phyloP scores from a whole-genome alignment of 2,888 invertebrate genomes.

The Agriopis marginaria region DNA sequence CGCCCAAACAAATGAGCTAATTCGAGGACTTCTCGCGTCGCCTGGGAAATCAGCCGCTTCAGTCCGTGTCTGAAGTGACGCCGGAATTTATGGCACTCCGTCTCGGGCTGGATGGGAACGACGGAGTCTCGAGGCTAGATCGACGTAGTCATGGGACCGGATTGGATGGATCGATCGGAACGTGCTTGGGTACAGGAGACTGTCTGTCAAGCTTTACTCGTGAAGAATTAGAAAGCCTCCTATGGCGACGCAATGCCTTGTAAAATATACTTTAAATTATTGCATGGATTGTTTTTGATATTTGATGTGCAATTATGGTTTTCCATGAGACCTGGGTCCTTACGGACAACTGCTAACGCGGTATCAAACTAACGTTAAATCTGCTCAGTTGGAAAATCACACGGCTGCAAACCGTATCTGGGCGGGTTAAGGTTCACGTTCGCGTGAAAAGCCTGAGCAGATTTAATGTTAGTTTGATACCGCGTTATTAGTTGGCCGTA shows the following conservation, averaged over 20 bases:
- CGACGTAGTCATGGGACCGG: conserved; percentile 36
- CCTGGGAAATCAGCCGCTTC: conserved; percentile 71
- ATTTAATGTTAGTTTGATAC: too few relatives aligned
- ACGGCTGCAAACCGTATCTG: too few relatives aligned
- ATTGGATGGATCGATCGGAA: conserved; percentile 15
- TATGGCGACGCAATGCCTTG: not conserved
- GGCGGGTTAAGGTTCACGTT: too few relatives aligned
- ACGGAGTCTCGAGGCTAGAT: conserved; percentile 22
- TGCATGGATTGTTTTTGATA: too few relatives aligned
- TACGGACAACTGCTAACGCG: too few relatives aligned
- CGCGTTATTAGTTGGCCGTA: too few relatives aligned
- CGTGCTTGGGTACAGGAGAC: conserved; percentile 28
- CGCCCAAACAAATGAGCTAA: conserved; percentile 57
- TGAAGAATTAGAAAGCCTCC: not conserved
- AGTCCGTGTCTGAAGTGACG: conserved; percentile 59
- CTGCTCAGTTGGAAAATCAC: too few relatives aligned
- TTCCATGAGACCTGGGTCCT: too few relatives aligned
- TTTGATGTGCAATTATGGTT: too few relatives aligned
- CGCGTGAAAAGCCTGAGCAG: too few relatives aligned
- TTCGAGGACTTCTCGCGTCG: conserved; percentile 62
- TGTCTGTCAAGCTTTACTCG: not conserved
- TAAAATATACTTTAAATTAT: not conserved
- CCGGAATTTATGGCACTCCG: conserved; percentile 69
- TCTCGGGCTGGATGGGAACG: conserved; percentile 52
- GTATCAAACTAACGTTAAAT: too few relatives aligned